Evolutionary conservation across 2,113 vertebrate genomes (phyloP).

Genomic region (Empidonax alnorum): DNA sequence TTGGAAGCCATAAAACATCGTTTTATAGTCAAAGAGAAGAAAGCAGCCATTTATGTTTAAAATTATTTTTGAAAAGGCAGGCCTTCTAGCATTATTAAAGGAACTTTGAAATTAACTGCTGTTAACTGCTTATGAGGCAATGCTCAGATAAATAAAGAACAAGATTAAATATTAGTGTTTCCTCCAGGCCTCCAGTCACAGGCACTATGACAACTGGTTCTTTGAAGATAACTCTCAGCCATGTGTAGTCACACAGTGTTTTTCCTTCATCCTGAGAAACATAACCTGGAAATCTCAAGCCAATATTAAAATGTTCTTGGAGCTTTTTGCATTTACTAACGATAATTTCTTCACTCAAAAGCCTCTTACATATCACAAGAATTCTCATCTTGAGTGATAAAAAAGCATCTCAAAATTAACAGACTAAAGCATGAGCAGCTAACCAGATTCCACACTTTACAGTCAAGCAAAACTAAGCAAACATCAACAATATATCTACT

Average conservation of each 20-base stretch:
- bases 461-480: not conserved
- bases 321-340: not conserved
- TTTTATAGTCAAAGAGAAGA: not conserved
- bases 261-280: not conserved
- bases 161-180: not conserved
- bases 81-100: not conserved
- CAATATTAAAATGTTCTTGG: not conserved
- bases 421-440: not conserved
- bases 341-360: constrained; percentile 1
- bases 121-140: constrained; percentile 1
- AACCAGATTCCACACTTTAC: not conserved
- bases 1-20: not conserved
- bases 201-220: not conserved
- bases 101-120: not conserved
- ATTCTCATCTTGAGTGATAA: not conserved
- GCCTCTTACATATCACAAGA: not conserved
- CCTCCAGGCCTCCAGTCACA: not conserved
- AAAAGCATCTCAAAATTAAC: not conserved
- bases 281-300: not conserved
- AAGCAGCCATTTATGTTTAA: not conserved
- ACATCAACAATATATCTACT: not conserved
- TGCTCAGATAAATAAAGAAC: not conserved
- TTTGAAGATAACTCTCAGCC: constrained; percentile 6
- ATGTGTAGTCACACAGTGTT: not conserved
- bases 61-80: not conserved